Evolutionary conservation across 1,140 invertebrate species (phyloP).

Genomic region (Protaetia brevitarsis): DNA sequence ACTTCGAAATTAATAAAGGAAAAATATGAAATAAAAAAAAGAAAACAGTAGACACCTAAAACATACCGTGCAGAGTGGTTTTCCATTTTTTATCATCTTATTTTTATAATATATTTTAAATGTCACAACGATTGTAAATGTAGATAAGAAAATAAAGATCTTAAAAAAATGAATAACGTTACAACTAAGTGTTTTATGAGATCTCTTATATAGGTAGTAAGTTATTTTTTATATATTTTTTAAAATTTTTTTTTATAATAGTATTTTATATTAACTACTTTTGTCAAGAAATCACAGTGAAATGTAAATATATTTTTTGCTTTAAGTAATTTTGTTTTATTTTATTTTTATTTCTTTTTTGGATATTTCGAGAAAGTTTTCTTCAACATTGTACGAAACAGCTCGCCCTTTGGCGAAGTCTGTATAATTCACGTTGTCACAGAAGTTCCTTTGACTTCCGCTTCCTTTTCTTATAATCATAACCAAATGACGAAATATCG

Average conservation of each 20-base stretch:
- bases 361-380: conserved; percentile 30
- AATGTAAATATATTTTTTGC: conserved; percentile 44
- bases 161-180: conserved; percentile 42
- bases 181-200: conserved; percentile 49
- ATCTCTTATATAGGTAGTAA: conserved; percentile 50
- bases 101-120: conserved; percentile 16
- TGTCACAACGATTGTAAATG: conserved; percentile 15
- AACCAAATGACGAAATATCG: conserved; percentile 5
- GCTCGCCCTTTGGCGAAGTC: not conserved
- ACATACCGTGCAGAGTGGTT: conserved; percentile 7
- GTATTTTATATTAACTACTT: conserved; percentile 45
- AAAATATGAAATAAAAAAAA: not conserved
- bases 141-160: conserved; percentile 44
- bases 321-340: conserved; percentile 36
- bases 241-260: conserved; percentile 45
- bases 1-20: conserved; percentile 9
- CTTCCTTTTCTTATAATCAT: not conserved
- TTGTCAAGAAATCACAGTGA: conserved; percentile 51
- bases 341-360: conserved; percentile 26
- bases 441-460: not conserved
- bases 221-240: conserved; percentile 44
- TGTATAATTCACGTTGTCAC: not conserved
- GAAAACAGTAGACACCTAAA: conserved; percentile 16
- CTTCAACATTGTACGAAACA: conserved; percentile 9
- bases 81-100: conserved; percentile 6